Base-by-base conservation (phyloP, 2,797 vertebrate genomes). In the Psittacula derbiana region DNA sequence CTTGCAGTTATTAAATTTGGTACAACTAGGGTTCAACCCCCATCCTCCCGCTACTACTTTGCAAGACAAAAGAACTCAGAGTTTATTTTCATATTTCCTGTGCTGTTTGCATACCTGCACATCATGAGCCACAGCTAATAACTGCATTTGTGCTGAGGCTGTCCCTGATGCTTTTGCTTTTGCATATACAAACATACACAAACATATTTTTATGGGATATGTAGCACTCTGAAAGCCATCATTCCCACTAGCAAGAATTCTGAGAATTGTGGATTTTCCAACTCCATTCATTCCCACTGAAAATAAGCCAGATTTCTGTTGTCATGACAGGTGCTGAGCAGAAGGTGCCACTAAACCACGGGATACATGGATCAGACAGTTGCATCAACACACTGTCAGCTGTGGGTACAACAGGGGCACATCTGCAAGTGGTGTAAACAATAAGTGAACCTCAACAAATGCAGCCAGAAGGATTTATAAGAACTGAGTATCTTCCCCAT, bases 311-410 rank as follows among this genome's bases (percentile, higher is more conserved):
- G 19, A 19, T 46, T 70, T 58, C 60, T 43, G 8, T 4, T 36
- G 44, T 33, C 1, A 0, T 11, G 18, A 38, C 47, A 19, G 27
- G 20, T 4, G 6, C 31, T 1, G 15, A 52, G 69, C 46, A 73
- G 67, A 27, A 49, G 31, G 53, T 70, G 53, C 38, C 0, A 0
- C 1, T 16, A 76, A 43, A 62, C 1, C 28, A 6, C 8, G 2
- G 20, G 38, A 53, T 4, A 17, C n/a, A 3, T 0, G 3, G 19
- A 20, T 0, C 11, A 72, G 50, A 69, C 65, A 30, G 43, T 21
- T 25, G 55, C n/a, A 58, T 11, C 33, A 16, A 36, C 0, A 2
- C 36, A 1, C 47, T 0, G 11, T 30, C 83, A 70, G 53, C 44
- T 28, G 14, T 0, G 18, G 12, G 30, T 20, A 18, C 57, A 10